Percentiles rank a stretch among this genome's conserved stretches.
Conservation (phyloP, 2,888 invertebrate species). For the Pseudococcus viburni region DNA sequence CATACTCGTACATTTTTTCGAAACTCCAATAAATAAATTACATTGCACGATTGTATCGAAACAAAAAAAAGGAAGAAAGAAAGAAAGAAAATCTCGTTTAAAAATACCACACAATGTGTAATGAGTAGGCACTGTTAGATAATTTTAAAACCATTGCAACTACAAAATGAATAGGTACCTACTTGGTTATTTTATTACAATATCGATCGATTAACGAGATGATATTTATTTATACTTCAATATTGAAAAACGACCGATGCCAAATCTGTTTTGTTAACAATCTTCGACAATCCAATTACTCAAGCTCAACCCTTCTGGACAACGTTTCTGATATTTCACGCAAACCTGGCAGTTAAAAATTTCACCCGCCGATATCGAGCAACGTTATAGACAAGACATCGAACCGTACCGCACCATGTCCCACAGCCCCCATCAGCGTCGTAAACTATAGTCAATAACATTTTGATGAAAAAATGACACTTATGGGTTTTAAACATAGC, state of each 20-base stretch:
- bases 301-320: not conserved
- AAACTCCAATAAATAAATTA: not conserved
- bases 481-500: constrained; percentile 26
- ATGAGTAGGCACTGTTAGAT: not conserved
- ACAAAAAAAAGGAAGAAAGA: not conserved
- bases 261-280: constrained; percentile 43
- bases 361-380: not conserved
- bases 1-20: not conserved
- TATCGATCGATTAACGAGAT: constrained; percentile 36
- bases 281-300: constrained; percentile 38
- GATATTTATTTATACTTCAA: constrained; percentile 2
- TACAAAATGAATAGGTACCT: too few relatives aligned
- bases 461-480: constrained; percentile 41
- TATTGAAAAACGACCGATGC: constrained; percentile 21
- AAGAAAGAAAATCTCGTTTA: not conserved
- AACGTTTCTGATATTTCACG: constrained; percentile 17
- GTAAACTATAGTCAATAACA: constrained; percentile 16
- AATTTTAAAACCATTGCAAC: not conserved
- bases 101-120: not conserved
- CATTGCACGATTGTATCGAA: not conserved
- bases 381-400: not conserved
- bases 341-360: not conserved
- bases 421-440: not conserved
- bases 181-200: not conserved
- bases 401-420: not conserved